phyloP scores from a whole-genome alignment of 2,888 invertebrate genomes.

The Aphodius granarius region DNA sequence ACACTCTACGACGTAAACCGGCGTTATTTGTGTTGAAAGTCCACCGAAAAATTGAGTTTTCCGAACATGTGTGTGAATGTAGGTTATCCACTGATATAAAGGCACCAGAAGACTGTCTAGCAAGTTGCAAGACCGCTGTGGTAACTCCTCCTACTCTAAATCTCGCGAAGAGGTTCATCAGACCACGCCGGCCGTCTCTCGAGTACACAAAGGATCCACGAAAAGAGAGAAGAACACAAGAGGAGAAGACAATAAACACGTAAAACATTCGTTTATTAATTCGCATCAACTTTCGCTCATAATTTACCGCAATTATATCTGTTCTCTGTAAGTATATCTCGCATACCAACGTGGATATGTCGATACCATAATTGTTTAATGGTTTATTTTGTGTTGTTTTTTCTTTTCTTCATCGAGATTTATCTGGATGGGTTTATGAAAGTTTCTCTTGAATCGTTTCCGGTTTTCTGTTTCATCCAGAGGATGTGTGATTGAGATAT shows the following conservation, averaged over 20 bases:
- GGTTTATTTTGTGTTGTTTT: conserved; percentile 4
- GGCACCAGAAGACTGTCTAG: conserved; percentile 12
- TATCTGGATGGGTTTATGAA: neutral
- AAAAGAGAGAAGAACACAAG: conserved; percentile 1
- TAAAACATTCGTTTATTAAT: conserved; percentile 6
- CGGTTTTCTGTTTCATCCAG: neutral
- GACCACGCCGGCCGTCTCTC: neutral
- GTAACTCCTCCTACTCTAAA: conserved; percentile 13
- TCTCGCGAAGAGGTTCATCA: conserved; percentile 8
- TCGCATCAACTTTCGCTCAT: conserved; percentile 2
- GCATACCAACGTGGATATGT: neutral
- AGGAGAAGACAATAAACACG: conserved; percentile 5
- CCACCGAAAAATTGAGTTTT: conserved; percentile 6
- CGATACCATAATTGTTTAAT: conserved; percentile 7
- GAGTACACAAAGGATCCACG: neutral
- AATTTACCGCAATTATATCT: neutral
- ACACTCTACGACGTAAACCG: neutral
- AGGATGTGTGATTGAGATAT: neutral
- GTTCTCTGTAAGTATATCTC: neutral
- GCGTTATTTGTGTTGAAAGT: neutral
- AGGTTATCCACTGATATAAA: conserved; percentile 8
- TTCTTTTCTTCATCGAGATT: too few relatives aligned
- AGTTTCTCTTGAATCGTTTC: neutral
- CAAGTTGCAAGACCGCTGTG: conserved; percentile 1
- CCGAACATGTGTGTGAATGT: conserved; percentile 10